A percentile compares a stretch with the other conserved stretches of the same genome.
These are phyloP conservation scores for Abrostola tripartita DNA, from an alignment of 2,888 invertebrate species.

Conservation along the genomic window DNA sequence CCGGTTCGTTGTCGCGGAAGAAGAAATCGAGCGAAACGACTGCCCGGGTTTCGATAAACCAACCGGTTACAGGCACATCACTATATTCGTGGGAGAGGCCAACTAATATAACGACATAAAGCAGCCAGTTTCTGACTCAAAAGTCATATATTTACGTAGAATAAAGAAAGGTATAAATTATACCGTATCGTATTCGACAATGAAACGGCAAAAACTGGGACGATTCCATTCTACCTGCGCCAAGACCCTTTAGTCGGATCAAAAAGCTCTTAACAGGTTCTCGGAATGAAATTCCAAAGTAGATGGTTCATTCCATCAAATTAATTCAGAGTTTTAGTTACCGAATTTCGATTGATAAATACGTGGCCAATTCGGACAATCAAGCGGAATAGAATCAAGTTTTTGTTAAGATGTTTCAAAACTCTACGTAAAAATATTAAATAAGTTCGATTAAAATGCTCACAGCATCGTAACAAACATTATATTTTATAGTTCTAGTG, in stretches of 20 bases:
- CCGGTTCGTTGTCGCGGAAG: constrained; percentile 72
- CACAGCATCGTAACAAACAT: constrained; percentile 20
- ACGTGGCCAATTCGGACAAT: constrained; percentile 22
- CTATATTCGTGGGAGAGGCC: constrained; percentile 73
- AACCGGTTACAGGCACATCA: constrained; percentile 68
- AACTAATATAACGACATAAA: constrained; percentile 61
- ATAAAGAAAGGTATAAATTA: constrained; percentile 69
- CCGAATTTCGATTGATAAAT: constrained; percentile 38
- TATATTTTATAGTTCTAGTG: constrained; percentile 31
- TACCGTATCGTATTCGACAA: constrained; percentile 63
- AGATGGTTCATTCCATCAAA: constrained; percentile 53
- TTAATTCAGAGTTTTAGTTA: constrained; percentile 60
- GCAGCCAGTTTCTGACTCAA: constrained; percentile 51
- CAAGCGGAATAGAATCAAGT: constrained; percentile 13
- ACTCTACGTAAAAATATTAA: constrained; percentile 15
- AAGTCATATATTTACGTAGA: constrained; percentile 64
- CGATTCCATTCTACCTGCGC: constrained; percentile 68
- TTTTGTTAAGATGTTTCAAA: constrained; percentile 16
- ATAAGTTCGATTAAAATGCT: constrained; percentile 30
- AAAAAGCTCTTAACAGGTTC: constrained; percentile 66
- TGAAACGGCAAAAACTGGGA: constrained; percentile 69
- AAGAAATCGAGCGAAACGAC: constrained; percentile 76
- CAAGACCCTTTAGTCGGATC: constrained; percentile 63
- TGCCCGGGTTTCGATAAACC: constrained; percentile 70
- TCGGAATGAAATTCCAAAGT: constrained; percentile 61